phyloP scores from a whole-genome alignment of 2,113 vertebrate species.

The Chitala chitala region DNA sequence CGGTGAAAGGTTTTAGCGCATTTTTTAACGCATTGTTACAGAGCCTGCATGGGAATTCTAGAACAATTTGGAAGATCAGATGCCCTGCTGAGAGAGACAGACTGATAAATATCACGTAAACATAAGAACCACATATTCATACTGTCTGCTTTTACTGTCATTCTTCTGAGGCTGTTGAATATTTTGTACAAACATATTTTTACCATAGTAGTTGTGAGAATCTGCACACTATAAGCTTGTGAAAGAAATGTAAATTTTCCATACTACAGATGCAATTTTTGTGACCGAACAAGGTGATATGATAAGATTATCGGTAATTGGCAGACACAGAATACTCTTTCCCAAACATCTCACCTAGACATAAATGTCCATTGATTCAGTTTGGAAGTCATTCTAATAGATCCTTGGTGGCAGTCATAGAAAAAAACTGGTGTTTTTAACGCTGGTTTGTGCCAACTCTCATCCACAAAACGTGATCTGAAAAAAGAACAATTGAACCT shows the following conservation, averaged over 20 bases:
- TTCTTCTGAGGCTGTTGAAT: background rate
- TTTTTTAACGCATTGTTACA: no score
- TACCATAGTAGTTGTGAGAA: slow-evolving; percentile 14
- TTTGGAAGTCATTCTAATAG: background rate
- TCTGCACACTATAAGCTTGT: slow-evolving; percentile 16
- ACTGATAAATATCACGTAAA: no score
- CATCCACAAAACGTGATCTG: background rate
- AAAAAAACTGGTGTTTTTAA: background rate
- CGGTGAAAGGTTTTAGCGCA: no score
- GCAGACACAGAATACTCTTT: slow-evolving; percentile 14
- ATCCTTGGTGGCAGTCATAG: background rate
- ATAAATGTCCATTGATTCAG: background rate
- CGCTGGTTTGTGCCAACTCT: background rate
- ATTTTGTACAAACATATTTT: background rate
- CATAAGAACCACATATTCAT: background rate
- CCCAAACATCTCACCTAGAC: background rate
- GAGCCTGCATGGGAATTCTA: no score
- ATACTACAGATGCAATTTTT: slow-evolving; percentile 39
- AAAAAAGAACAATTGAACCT: no score
- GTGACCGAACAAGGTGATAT: slow-evolving; percentile 37
- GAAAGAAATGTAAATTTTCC: slow-evolving; percentile 30
- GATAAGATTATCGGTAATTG: background rate
- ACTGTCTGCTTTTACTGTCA: background rate
- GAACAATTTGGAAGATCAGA: no score
- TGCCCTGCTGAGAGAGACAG: no score